These are phyloP conservation scores for Toxostoma redivivum DNA, from an alignment of 2,113 vertebrate genomes.

Conservation along the genomic window DNA sequence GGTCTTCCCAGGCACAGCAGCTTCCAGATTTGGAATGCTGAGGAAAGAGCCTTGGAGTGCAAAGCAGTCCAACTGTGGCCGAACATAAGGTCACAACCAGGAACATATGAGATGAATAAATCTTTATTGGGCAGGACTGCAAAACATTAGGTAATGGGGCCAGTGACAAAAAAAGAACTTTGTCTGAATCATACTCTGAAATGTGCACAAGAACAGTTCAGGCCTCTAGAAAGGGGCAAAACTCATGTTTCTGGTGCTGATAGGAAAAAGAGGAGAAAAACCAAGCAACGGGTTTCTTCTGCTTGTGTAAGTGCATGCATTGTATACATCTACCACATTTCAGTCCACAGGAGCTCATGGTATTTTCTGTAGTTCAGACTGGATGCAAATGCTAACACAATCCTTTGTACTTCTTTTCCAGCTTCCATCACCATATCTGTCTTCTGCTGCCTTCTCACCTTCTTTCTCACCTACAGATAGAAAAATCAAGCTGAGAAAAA, in stretches of 20 bases:
- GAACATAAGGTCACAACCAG: conserved; percentile 54
- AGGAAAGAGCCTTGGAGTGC: neutral
- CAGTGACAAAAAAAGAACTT: conserved; percentile 18
- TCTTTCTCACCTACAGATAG: neutral
- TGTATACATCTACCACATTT: neutral
- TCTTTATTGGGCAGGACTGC: conserved; percentile 44
- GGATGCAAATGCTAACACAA: neutral
- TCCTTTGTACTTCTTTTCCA: neutral
- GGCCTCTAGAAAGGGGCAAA: neutral
- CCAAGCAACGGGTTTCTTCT: neutral
- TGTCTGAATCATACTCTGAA: conserved; percentile 3
- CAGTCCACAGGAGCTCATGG: neutral
- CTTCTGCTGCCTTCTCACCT: neutral
- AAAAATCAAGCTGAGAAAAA: neutral
- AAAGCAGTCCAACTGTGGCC: neutral
- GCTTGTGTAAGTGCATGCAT: neutral
- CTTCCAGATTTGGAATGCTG: neutral
- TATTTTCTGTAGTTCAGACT: neutral
- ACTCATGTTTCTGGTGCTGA: neutral
- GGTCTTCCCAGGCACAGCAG: neutral
- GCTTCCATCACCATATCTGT: neutral
- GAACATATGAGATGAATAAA: conserved; percentile 49
- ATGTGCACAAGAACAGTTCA: neutral
- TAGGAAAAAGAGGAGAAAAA: neutral
- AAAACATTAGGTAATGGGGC: conserved; percentile 59